Base-by-base conservation (phyloP, 1,140 invertebrate genomes). In the Meloidogyne chitwoodi region DNA sequence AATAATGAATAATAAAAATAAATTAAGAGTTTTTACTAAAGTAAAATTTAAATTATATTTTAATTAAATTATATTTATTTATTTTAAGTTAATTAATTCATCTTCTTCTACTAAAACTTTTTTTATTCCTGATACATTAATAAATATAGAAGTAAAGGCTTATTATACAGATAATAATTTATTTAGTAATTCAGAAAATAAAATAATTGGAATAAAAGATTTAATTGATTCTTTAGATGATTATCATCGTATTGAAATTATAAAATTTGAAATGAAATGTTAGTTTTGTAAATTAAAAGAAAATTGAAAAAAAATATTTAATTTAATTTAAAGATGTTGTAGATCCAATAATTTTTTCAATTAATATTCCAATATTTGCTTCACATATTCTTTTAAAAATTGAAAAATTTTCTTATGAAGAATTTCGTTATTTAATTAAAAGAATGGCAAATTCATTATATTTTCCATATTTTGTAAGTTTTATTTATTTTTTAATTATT, bases 341-440 rank as follows among this genome's bases (percentile, higher is more conserved):
- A n/a, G 70, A 73, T 22, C 70, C 70, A 34, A 73, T 73, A 29
- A 64, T 73, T 26, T 73, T 73, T 11, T 65, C 70, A n/a, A 73
- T 73, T n/a, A 73, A 73, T 34, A 73, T 73, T 29, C 70, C 70
- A 14, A 61, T 73, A 26, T 73, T 73, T 64, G 70, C 70, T 64
- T 63, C 70, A 61, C 70, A 73, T 63, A 26, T 73, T 16, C 56
- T 73, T 34, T 22, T 73, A 38, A 61, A 64, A 26, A 61, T 73
- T 34, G 70, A 73, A n/a, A 24, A 73, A 24, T 73, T 73, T 61
- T 64, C 70, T 34, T 73, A 73, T 64, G 29, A 73, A 24, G 70
- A 73, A 62, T 64, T 73, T 62, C 70, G 70, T n/a, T 73, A 73
- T 34, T 29, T 73, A 34, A 63, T 73, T 64, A 73, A 73, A 62